Evolutionary conservation across 1,140 invertebrate genomes (phyloP), one percentile per base, ranked within the genome.

Genomic region (Phocides pigmalion): DNA sequence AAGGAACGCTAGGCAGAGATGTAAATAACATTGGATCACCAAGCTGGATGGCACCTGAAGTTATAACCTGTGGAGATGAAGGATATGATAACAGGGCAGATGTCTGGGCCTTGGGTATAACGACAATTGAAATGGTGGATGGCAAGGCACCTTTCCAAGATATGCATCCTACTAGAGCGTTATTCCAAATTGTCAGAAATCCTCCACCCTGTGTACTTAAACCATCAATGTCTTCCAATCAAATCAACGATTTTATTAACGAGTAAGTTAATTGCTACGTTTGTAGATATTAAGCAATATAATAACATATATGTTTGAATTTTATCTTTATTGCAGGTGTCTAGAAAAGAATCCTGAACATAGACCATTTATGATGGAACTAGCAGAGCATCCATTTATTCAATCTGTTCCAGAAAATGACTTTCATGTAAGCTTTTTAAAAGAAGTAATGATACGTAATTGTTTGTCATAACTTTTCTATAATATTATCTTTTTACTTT

Each of bases 91-190:
- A 94, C 76, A 94, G 96, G 12, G 94, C 94, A 20, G 97, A 98
- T 87, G 96, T 98, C n/a, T 98, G 97, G 97, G 95, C 97, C 1
- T 76, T 98, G 37, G 97, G 98, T 8, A 98, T 98, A 41, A 97
- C 96, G 0, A 96, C 97, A 0, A 97, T 98, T 74, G 98, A 99
- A 91, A 85, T 99, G 66, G 97, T 95, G 0, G 97, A 98, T 81
- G 96, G 96, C 0, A 95, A 95, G 76, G 95, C 97, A 0, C 97
- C 97, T 0, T 96, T 96, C 67, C 93, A 95, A 61, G 94, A 97
- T 62, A 96, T 98, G 94, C 96, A 97, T 90, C 96, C 97, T 0
- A 97, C 97, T 0, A 92, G 97, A 75, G 96, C 95, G 0, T 92
- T 98, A 67, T 98, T 98, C 82, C 96, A 97, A 87, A 97, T 98